A percentile compares a stretch with the other conserved stretches of the same genome.
phyloP scores from a whole-genome alignment of 2,888 invertebrate genomes.

The Himalopsyche anomala region DNA sequence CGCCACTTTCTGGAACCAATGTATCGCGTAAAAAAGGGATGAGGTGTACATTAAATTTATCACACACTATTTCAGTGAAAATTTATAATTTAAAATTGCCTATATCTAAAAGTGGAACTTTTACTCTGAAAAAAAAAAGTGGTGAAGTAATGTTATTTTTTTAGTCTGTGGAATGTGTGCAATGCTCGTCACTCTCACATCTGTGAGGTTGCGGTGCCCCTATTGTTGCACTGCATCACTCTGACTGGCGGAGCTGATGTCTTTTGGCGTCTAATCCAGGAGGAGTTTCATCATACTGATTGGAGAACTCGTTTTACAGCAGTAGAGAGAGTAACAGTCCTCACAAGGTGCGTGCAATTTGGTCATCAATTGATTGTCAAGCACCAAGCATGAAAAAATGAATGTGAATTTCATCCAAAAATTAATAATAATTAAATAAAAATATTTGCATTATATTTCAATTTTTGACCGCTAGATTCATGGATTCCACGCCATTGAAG shows the following conservation, averaged over 20 bases:
- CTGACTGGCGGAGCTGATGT: constrained; percentile 95
- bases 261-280: constrained; percentile 96
- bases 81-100: too few relatives aligned
- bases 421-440: not conserved
- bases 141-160: not conserved
- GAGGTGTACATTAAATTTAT: too few relatives aligned
- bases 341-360: constrained; percentile 79
- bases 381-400: not conserved
- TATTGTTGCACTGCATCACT: constrained; percentile 96
- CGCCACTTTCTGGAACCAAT: too few relatives aligned
- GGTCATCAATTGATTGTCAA: not conserved
- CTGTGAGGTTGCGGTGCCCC: constrained; percentile 92
- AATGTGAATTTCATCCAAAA: not conserved
- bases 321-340: constrained; percentile 95
- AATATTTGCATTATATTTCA: not conserved
- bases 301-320: constrained; percentile 95
- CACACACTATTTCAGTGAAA: too few relatives aligned
- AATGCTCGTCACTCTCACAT: constrained; percentile 96
- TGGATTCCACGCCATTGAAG: constrained; percentile 92
- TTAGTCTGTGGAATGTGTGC: constrained; percentile 93
- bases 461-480: constrained; percentile 78
- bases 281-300: constrained; percentile 93
- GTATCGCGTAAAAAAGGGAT: too few relatives aligned
- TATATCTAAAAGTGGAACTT: too few relatives aligned
- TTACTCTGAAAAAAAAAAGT: not conserved